Evolutionary conservation across 2,113 vertebrate genomes (phyloP), one percentile per base, ranked within the genome.

Genomic region (Thymallus thymallus): DNA sequence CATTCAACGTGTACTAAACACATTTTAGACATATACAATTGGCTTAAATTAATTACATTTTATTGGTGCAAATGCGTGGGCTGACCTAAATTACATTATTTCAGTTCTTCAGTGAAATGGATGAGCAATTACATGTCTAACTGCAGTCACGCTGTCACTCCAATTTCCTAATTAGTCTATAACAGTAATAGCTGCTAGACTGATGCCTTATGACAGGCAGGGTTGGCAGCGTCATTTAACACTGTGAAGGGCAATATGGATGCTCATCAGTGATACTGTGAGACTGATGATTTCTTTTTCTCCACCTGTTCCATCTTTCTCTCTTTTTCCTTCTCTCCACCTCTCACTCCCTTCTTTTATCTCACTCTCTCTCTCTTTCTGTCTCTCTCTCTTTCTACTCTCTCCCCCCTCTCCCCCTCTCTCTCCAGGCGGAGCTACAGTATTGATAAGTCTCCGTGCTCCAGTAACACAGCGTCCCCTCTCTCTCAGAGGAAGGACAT

Each of bases 361-460:
- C 61, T 3, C 69, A 2, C 63, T 30, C 72, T 0, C 0, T 61
- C 29, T 26, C 0, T 73, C 29, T 35, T 10, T 26, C 26, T 41
- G 18, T 12, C 16, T 41, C n/a, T 29, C 55, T 22, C 56, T 10
- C 18, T 58, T 5, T 56, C 69, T 16, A 41, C 51, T 29, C 5
- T 35, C 46, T 63, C 69, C 73, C 1, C 0, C 61, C 26, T 29
- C 0, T 73, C 10, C 29, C 10, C 56, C 45, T 67, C 20, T 68
- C 77, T n/a, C 73, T 29, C 23, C 86, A 99, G 98, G 85, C 93
- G 97, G 56, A 99, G 97, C 87, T 97, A 86, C 88, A 99, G 97
- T 82, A 97, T 94, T 0, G 97, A 99, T 82, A 96, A 96, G 76
- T 99, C 98, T 0, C 97, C 97, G 0, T 91, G 96, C 73, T 93